phyloP scores from a whole-genome alignment of 2,113 vertebrate genomes.

The Tursiops truncatus region DNA sequence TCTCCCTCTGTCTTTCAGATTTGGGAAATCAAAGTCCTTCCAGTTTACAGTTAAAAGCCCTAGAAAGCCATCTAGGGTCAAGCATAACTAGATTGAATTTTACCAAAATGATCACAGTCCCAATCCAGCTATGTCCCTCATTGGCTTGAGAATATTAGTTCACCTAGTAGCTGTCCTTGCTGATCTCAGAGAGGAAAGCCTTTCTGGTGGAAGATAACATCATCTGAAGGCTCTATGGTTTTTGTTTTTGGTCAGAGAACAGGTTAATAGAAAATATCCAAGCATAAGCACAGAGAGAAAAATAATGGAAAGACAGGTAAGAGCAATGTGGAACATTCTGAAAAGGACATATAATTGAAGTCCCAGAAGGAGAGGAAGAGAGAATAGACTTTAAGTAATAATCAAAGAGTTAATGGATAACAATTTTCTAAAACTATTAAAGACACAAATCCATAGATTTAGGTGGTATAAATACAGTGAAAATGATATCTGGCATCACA shows the following conservation, averaged over 20 bases:
- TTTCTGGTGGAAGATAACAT: background rate
- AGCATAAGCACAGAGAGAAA: background rate
- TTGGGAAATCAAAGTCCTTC: background rate
- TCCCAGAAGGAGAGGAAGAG: background rate
- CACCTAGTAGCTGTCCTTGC: background rate
- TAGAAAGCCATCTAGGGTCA: background rate
- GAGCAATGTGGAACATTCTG: background rate
- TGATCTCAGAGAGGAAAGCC: background rate
- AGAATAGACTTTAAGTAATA: background rate
- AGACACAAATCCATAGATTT: background rate
- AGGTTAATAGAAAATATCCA: background rate
- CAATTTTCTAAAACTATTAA: background rate
- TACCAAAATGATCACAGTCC: background rate
- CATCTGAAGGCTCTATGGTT: background rate
- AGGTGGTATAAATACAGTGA: background rate
- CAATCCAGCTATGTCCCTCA: background rate
- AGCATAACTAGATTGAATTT: background rate
- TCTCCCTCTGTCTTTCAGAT: background rate
- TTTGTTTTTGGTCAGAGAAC: background rate
- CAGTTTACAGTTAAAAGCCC: background rate
- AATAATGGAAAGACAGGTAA: background rate
- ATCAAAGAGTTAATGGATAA: background rate
- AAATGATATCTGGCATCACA: background rate
- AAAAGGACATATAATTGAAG: background rate
- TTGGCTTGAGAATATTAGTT: background rate